Percentiles rank a stretch among this genome's conserved stretches.
Conservation (phyloP, 2,113 vertebrate genomes). For the Ciconia boyciana region DNA sequence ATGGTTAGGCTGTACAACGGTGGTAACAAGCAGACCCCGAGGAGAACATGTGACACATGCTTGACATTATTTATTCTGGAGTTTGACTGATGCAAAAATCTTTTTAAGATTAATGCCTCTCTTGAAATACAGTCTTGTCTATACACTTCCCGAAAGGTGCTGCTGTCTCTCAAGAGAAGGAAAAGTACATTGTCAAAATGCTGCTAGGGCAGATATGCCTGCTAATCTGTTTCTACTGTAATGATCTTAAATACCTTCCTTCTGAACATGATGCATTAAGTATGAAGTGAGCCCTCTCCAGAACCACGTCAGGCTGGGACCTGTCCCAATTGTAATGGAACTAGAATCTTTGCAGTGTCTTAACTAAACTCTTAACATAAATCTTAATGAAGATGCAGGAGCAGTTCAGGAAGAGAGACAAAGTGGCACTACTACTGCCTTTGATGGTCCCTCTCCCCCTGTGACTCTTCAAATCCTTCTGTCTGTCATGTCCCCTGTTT, state of each 20-base stretch:
- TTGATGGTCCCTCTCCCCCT: not conserved
- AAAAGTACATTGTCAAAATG: not conserved
- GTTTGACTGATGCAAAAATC: not conserved
- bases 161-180: not conserved
- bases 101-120: not conserved
- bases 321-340: not conserved
- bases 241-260: not conserved
- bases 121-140: conserved; percentile 61
- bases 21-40: not conserved
- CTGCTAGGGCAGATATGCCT: not conserved
- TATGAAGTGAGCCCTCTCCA: not conserved
- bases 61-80: not conserved
- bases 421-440: not conserved
- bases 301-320: not conserved
- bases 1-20: not conserved
- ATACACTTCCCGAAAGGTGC: not conserved
- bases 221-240: not conserved
- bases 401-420: not conserved
- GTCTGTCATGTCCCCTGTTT: not conserved
- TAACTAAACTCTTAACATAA: not conserved
- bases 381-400: not conserved
- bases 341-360: not conserved
- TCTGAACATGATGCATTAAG: not conserved
- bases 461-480: not conserved
- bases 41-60: not conserved